Conservation (phyloP, 1,140 invertebrate genomes). For the Sesamia nonagrioides region DNA sequence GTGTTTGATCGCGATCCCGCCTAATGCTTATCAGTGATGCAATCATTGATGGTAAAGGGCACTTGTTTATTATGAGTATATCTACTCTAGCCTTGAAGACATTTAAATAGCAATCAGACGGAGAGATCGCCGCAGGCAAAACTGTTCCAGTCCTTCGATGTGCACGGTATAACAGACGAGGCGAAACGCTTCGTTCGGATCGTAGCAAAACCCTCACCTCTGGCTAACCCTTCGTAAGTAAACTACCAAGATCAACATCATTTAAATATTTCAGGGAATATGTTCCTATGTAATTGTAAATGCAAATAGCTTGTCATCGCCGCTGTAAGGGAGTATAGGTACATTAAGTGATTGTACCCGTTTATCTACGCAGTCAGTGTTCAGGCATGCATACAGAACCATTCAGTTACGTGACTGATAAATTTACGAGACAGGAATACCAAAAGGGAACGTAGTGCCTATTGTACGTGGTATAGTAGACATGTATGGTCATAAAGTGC, state of each 20-base stretch:
- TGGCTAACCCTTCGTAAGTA: not conserved
- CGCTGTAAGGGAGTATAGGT: not conserved
- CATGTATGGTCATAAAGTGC: conserved; percentile 7
- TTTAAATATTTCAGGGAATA: conserved; percentile 2
- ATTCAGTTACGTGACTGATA: conserved; percentile 35
- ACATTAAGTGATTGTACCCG: conserved; percentile 41
- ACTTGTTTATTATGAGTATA: no score
- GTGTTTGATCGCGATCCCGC: no score
- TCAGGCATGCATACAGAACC: conserved; percentile 45
- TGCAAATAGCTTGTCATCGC: conserved; percentile 22
- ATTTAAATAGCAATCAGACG: no score
- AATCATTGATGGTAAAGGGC: no score
- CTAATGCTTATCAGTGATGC: no score
- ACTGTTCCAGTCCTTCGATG: no score
- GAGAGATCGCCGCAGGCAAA: no score
- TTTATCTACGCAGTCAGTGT: conserved; percentile 12
- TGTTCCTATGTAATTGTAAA: not conserved
- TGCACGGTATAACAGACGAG: no score
- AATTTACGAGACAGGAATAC: conserved; percentile 48
- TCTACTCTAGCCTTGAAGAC: no score
- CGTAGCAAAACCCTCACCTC: no score
- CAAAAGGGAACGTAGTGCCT: conserved; percentile 27
- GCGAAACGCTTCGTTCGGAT: no score
- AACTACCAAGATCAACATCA: not conserved
- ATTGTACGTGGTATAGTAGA: not conserved